Evolutionary conservation across 2,888 invertebrate genomes (phyloP).

Genomic region (Pardosa pseudoannulata): DNA sequence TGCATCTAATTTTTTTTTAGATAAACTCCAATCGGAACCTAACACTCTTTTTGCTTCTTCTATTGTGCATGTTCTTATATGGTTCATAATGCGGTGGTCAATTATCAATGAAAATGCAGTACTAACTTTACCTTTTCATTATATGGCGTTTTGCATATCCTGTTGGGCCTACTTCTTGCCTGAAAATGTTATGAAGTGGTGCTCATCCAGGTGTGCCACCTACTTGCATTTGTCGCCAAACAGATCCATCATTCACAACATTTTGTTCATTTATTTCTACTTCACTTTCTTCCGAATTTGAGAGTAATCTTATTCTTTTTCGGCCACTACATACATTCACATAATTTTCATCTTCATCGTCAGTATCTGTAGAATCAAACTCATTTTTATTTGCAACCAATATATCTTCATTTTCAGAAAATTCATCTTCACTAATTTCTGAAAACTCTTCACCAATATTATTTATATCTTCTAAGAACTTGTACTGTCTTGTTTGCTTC

Average conservation of each 20-base stretch:
- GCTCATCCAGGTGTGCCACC: neutral
- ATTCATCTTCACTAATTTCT: conserved; percentile 4
- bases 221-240: neutral
- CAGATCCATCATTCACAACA: conserved; percentile 2
- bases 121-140: neutral
- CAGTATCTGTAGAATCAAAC: conserved; percentile 14
- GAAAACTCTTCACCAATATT: conserved; percentile 13
- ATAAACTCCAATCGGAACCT: neutral
- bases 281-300: conserved; percentile 19
- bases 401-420: neutral
- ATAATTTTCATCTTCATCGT: conserved; percentile 21
- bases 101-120: conserved; percentile 8
- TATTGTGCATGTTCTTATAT: too few relatives aligned
- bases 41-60: neutral
- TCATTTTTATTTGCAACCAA: too few relatives aligned
- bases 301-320: conserved; percentile 10
- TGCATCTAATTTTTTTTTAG: neutral
- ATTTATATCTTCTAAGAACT: conserved; percentile 6
- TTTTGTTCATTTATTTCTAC: conserved; percentile 30
- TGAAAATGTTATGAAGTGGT: conserved; percentile 29
- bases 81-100: too few relatives aligned
- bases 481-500: too few relatives aligned
- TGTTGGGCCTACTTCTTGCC: conserved; percentile 33
- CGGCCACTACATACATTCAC: neutral
- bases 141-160: conserved; percentile 31